phyloP scores from a whole-genome alignment of 2,113 vertebrate genomes.

The Leucosticte australis region DNA sequence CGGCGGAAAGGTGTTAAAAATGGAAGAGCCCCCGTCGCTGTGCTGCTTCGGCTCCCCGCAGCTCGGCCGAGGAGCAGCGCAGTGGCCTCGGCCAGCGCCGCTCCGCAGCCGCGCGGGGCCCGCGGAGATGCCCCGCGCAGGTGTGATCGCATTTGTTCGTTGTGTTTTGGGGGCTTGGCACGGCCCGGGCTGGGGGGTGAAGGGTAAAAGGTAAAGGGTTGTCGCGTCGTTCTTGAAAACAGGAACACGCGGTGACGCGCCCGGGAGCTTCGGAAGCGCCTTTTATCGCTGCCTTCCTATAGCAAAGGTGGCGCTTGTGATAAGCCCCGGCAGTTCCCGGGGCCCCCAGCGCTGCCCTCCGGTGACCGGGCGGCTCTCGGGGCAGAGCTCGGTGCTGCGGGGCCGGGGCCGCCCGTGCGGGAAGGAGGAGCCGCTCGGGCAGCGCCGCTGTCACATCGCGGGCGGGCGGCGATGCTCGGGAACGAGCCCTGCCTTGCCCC shows the following conservation, averaged over 20 bases:
- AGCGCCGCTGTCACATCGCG: neutral
- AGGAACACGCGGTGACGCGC: neutral
- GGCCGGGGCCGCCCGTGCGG: neutral
- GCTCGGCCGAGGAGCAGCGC: accelerated
- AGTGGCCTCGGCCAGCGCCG: neutral
- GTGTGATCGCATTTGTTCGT: accelerated
- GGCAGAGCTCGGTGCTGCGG: neutral
- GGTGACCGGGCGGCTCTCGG: neutral
- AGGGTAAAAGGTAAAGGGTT: accelerated
- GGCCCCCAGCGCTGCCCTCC: accelerated
- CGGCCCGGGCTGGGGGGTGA: neutral
- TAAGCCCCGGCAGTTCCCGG: accelerated
- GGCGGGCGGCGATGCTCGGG: neutral
- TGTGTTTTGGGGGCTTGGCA: neutral
- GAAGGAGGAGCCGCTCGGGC: neutral
- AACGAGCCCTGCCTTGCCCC: accelerated
- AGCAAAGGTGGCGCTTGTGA: neutral
- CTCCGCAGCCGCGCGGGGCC: neutral
- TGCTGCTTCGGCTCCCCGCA: accelerated
- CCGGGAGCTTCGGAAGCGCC: neutral
- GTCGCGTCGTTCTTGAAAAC: neutral
- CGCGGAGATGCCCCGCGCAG: neutral
- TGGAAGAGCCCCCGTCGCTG: neutral
- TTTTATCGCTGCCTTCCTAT: neutral
- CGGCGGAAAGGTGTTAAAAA: neutral